A percentile compares a stretch with the other conserved stretches of the same genome.
phyloP scores from a whole-genome alignment of 2,113 vertebrate genomes.

The Cephalopterus ornatus region DNA sequence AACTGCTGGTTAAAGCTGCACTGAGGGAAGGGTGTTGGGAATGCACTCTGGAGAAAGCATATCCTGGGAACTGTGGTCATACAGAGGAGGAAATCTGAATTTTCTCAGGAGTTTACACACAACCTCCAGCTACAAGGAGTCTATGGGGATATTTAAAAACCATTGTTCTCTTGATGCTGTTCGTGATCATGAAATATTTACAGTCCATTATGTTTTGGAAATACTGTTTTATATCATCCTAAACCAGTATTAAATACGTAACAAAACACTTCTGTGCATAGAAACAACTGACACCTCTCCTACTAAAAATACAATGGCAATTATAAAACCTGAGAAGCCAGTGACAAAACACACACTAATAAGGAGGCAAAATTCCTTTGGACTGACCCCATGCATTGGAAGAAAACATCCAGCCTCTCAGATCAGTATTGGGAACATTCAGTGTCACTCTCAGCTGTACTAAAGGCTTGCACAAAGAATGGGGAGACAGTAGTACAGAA shows the following conservation, averaged over 20 bases:
- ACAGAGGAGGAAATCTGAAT: not conserved
- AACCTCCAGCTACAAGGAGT: not conserved
- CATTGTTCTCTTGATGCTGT: not conserved
- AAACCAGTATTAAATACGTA: not conserved
- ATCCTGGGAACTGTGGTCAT: not conserved
- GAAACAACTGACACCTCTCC: not conserved
- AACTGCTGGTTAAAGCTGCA: not conserved
- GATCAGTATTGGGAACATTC: not conserved
- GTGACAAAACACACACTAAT: not conserved
- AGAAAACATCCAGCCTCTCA: not conserved
- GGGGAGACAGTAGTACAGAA: not conserved
- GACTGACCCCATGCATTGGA: not conserved
- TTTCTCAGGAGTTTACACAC: not conserved
- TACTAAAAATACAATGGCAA: not conserved
- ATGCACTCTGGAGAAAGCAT: not conserved
- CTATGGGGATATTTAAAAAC: not conserved
- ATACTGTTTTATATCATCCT: not conserved
- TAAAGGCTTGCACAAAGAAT: not conserved
- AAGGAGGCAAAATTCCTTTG: not conserved
- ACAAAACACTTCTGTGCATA: not conserved
- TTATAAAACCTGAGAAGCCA: not conserved
- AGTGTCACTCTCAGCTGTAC: not conserved
- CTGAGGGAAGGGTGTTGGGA: rapidly evolving
- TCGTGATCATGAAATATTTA: slow-evolving; percentile 14
- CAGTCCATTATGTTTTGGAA: not conserved